Evolutionary conservation across 2,888 invertebrate genomes (phyloP).

Genomic region (Stenolophus ochropezus): DNA sequence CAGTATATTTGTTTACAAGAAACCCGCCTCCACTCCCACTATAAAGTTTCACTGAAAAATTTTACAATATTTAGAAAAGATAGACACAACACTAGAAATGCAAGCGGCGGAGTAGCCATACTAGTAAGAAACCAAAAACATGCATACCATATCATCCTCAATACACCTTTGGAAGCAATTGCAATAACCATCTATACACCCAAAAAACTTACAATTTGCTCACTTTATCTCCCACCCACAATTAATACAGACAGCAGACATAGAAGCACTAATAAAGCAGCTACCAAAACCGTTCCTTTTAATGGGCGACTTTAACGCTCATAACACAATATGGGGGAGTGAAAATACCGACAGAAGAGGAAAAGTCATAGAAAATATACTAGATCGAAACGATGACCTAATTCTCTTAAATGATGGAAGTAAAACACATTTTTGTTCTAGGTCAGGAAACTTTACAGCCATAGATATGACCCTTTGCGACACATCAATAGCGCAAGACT

Average conservation of each 20-base stretch:
- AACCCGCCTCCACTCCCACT: too few species aligned
- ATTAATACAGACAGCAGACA: neutral
- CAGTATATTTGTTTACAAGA: too few species aligned
- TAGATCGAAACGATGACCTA: slow-evolving; percentile 37
- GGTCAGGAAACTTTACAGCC: slow-evolving; percentile 1
- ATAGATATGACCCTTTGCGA: slow-evolving; percentile 3
- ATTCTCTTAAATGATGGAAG: slow-evolving; percentile 13
- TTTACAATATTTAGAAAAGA: too few species aligned
- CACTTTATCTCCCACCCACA: slow-evolving; percentile 59
- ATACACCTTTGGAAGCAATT: too few species aligned
- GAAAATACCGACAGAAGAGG: slow-evolving; percentile 55
- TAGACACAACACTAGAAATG: too few species aligned
- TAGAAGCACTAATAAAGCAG: slow-evolving; percentile 53
- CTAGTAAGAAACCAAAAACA: too few species aligned
- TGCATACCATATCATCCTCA: too few species aligned
- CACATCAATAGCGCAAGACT: neutral
- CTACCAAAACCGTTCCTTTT: slow-evolving; percentile 62
- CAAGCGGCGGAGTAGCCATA: too few species aligned
- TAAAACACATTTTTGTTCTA: slow-evolving; percentile 16
- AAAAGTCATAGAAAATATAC: slow-evolving; percentile 55
- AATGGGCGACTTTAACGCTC: slow-evolving; percentile 62
- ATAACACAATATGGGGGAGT: slow-evolving; percentile 51
- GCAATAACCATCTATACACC: neutral
- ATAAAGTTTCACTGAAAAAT: too few species aligned
- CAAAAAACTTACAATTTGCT: slow-evolving; percentile 58